Evolutionary conservation across 2,113 vertebrate genomes (phyloP), one percentile per base, ranked within the genome.

Genomic region (Nanorana parkeri): DNA sequence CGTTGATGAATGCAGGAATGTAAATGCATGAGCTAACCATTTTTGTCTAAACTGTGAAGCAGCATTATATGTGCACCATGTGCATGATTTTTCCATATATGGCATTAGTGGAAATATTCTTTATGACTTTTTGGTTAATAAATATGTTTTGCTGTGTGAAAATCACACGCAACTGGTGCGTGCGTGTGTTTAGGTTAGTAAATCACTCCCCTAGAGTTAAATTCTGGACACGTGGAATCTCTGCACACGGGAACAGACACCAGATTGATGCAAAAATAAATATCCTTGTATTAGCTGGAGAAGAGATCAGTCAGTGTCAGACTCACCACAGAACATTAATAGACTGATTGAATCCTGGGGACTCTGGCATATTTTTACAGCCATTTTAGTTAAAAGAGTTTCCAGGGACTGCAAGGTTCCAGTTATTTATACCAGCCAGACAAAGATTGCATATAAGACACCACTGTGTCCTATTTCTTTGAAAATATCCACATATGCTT

Each of bases 291-390:
- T 65, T 61, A 64, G 68, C 36, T 54, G 69, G n/a, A 65, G 47
- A 72, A 74, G 36, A 36, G 21, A 82, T 82, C 69, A n/a, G 60
- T 74, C 80, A 74, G 71, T 76, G 61, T 76, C 63, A 60, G 20
- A 83, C 63, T 60, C 69, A 29, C 51, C 15, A 68, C 61, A 76
- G 69, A 65, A 75, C 80, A 81, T 74, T 68, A 76, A 76, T 83
- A 76, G 29, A 51, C 21, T 76, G 80, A 81, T 81, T 82, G 71
- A 75, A 75, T 75, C 52, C 80, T 75, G 63, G 69, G 36, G n/a
- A 75, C 52, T 21, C 47, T 52, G 32, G 52, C 32, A 54, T 51
- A 16, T 74, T 75, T 69, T 67, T 80, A 47, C 17, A 80, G 47
- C 26, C 8, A 19, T 66, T 58, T 29, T 66, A 36, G 21, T 66